Base-by-base conservation (phyloP, 2,113 vertebrate genomes). In the Indicator maculatus region DNA sequence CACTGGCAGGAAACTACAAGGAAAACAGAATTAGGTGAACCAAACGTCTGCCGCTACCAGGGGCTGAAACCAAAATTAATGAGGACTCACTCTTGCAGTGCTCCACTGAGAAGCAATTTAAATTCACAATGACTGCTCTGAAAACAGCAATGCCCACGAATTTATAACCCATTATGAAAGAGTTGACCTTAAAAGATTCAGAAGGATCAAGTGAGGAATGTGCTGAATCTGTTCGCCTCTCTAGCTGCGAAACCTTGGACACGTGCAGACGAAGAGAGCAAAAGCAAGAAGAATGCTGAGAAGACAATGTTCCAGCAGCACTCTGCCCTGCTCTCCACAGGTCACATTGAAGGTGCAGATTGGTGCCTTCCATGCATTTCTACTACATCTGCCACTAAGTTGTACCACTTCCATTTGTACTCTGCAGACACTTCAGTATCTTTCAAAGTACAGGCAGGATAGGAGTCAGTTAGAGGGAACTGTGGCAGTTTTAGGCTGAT, bases 251-350 rank as follows among this genome's bases (percentile, higher is more conserved):
- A 92, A 81, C 27, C 45, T 45, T n/a, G 71, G 59, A 55, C n/a
- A 27, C 0, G 10, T 60, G 38, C 64, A 83, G 65, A 74, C 14
- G 74, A 91, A 50, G 6, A 50, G 36, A 75, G 39, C 5, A 28
- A 36, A 72, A 67, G 44, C 14, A 75, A 44, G 78, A 88, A 95
- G 72, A 94, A 52, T 38, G 79, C 91, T 89, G 82, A 95, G 87
- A 69, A 95, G 87, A 93, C 87, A 86, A 77, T 82, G 82, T 90
- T 86, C 87, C 60, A 87, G 85, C 64, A 91, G 8, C 16, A 31
- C 19, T 45, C 33, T 76, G 45, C 36, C 52, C 39, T 30, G 30
- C 61, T 76, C 26, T 31, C 58, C 19, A 13, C 9, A 11, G 41
- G 71, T 87, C 89, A 83, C 65, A n/a, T 1, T 56, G 76, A 63